Evolutionary conservation across 2,113 vertebrate genomes (phyloP), one percentile per base, ranked within the genome.

Genomic region (Cephalopholis sonnerati): DNA sequence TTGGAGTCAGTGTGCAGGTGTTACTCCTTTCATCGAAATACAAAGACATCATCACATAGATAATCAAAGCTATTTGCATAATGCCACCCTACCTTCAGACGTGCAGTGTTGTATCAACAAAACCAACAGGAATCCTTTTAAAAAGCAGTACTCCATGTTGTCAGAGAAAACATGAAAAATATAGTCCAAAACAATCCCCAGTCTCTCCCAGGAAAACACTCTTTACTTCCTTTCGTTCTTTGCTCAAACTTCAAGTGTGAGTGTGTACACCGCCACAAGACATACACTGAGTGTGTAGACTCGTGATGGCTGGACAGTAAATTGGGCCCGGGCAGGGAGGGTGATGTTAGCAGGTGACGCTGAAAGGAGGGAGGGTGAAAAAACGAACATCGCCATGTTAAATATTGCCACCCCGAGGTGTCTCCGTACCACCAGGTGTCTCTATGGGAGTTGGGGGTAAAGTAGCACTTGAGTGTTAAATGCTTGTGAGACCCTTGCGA

Each of bases 31-130:
- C 17, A 59, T 63, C 32, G 51, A 48, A 76, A 81, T 27, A 41
- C 46, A 76, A 73, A 69, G 16, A 83, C 27, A 51, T 10, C 13
- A 32, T 25, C 20, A 44, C 27, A 68, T 10, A 46, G 6, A 59
- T 57, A 20, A 77, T 82, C 3, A 59, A 25, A 65, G 2, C 0
- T 17, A 63, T 46, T 68, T 66, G 7, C n/a, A 61, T 58, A 54
- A 55, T 74, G 41, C 2, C 72, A 76, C n/a, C 85, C 25, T 95
- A 96, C 95, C 95, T 93, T 95, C 87, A 85, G 78, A 82, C 27
- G 63, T 91, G 88, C 88, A 92, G 44, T 86, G 84, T 69, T 83
- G 88, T 69, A 91, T 87, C 67, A 94, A 84, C 70, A 93, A 89
- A 81, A 93, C 69, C 85, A 90, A 57, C 32, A 94, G 74, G 76